Percentiles rank a stretch among this genome's conserved stretches.
Conservation (phyloP, 2,888 invertebrate species). For the Diploptera punctata region DNA sequence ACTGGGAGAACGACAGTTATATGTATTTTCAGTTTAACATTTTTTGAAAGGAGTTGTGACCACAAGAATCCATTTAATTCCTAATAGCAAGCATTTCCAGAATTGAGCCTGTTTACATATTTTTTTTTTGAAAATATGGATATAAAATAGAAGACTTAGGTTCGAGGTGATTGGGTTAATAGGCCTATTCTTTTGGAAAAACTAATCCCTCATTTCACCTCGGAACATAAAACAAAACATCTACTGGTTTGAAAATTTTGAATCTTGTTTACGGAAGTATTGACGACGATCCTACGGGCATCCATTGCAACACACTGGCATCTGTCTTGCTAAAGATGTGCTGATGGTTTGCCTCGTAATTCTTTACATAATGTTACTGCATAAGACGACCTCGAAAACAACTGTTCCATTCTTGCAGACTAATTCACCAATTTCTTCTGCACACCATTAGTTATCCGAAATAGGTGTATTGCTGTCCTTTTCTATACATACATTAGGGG, state of each 20-base stretch:
- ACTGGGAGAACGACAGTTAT: too few relatives aligned
- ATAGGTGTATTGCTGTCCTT: slow-evolving; percentile 1
- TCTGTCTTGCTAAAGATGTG: neutral
- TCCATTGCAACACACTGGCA: neutral
- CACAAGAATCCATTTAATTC: too few relatives aligned
- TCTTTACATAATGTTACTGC: neutral
- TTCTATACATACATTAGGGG: neutral
- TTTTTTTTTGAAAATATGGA: too few relatives aligned
- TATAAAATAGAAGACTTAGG: too few relatives aligned
- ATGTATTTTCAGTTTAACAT: too few relatives aligned
- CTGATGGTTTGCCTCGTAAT: neutral
- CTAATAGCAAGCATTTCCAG: too few relatives aligned
- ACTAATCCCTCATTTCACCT: too few relatives aligned
- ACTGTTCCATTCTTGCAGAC: neutral
- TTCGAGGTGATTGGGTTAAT: too few relatives aligned
- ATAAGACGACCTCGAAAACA: slow-evolving; percentile 14
- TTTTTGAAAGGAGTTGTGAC: too few relatives aligned
- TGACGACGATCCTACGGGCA: neutral
- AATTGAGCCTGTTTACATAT: too few relatives aligned
- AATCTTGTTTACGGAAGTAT: neutral
- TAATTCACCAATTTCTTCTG: slow-evolving; percentile 19
- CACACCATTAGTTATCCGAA: slow-evolving; percentile 16
- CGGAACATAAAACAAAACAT: too few relatives aligned
- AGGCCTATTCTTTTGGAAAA: too few relatives aligned
- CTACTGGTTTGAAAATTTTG: neutral